A percentile compares a stretch with the other conserved stretches of the same genome.
Conservation (phyloP, 2,797 vertebrate species). For the Ciconia nigra region DNA sequence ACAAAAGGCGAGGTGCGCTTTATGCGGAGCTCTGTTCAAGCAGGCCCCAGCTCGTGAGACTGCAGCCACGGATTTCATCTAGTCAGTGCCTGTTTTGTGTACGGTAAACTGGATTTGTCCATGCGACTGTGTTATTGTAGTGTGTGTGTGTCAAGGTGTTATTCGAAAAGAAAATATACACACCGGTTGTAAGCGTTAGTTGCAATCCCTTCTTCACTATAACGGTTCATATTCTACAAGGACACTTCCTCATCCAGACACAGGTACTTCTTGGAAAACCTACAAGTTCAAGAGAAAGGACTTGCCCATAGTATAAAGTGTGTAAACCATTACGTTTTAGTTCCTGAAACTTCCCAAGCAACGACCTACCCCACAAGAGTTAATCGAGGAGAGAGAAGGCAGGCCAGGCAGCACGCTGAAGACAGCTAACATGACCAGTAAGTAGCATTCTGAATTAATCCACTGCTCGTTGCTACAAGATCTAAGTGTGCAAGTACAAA, state of each 20-base stretch:
- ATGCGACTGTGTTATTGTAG: neutral
- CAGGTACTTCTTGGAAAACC: slow-evolving; percentile 77
- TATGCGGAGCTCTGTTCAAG: neutral
- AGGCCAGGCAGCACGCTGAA: neutral
- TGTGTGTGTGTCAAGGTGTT: neutral
- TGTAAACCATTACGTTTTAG: slow-evolving; percentile 28
- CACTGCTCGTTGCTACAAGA: accelerated
- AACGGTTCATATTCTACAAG: slow-evolving; percentile 77
- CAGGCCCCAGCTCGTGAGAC: neutral
- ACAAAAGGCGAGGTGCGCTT: accelerated
- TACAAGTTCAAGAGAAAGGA: slow-evolving; percentile 82
- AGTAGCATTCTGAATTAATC: accelerated
- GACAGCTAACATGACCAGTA: neutral
- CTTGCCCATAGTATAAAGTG: slow-evolving; percentile 81
- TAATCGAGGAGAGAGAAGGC: neutral
- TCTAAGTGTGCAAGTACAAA: accelerated
- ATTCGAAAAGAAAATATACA: slow-evolving; percentile 73
- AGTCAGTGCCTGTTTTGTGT: neutral
- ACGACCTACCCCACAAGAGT: neutral
- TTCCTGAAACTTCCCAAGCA: slow-evolving; percentile 49
- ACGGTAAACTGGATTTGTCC: neutral
- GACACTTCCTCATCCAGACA: slow-evolving; percentile 78
- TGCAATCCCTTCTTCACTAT: slow-evolving; percentile 79
- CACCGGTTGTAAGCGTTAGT: slow-evolving; percentile 75
- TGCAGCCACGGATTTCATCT: neutral